A percentile compares a stretch with the other conserved stretches of the same genome.
Conservation (phyloP, 1,140 invertebrate species). For the Teleogryllus occipitalis region DNA sequence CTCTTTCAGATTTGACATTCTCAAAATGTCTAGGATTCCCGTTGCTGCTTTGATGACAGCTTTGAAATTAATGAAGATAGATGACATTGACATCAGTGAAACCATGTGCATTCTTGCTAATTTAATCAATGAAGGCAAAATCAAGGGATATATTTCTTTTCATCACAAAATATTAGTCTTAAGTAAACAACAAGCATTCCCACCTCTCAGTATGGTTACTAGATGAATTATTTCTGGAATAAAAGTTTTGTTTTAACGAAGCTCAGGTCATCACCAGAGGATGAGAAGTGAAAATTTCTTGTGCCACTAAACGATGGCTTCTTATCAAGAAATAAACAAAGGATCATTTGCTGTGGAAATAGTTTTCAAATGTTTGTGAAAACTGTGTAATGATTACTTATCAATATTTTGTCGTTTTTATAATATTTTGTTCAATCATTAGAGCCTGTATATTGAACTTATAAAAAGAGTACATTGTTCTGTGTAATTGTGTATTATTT, state of each 20-base stretch:
- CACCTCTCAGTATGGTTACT: conserved; percentile 42
- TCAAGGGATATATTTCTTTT: conserved; percentile 96
- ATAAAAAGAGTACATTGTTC: too few relatives aligned
- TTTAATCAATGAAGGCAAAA: conserved; percentile 89
- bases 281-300: too few relatives aligned
- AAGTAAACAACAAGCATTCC: conserved; percentile 95
- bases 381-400: too few relatives aligned
- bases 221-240: neutral
- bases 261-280: too few relatives aligned
- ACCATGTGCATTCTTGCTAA: conserved; percentile 94
- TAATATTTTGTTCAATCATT: too few relatives aligned
- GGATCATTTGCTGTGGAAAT: too few relatives aligned
- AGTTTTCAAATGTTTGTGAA: too few relatives aligned
- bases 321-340: too few relatives aligned
- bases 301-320: too few relatives aligned
- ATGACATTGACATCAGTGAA: conserved; percentile 85
- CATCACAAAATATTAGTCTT: conserved; percentile 95
- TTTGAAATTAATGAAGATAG: conserved; percentile 68
- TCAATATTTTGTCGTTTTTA: too few relatives aligned
- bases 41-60: conserved; percentile 73
- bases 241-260: neutral
- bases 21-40: conserved; percentile 85
- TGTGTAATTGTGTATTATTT: too few relatives aligned
- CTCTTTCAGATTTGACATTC: conserved; percentile 56
- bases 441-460: too few relatives aligned